phyloP scores from a whole-genome alignment of 2,888 invertebrate genomes.

The Phaonia tiefii region DNA sequence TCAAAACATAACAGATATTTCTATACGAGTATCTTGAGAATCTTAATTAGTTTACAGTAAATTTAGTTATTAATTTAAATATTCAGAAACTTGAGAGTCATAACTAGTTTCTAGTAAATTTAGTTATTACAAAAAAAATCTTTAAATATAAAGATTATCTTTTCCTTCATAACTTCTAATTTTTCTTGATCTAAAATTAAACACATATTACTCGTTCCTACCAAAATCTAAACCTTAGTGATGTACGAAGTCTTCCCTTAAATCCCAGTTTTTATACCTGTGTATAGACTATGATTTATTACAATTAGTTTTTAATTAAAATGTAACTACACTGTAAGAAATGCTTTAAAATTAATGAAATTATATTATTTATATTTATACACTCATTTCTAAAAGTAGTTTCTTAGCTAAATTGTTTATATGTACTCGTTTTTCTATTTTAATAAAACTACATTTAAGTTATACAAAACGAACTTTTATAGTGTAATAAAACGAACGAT shows the following conservation, averaged over 20 bases:
- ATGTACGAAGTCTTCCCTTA: constrained; percentile 61
- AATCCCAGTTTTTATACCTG: constrained; percentile 12
- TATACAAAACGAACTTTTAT: constrained; percentile 18
- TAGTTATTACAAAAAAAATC: too few species aligned
- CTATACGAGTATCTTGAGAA: too few species aligned
- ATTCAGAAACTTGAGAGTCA: too few species aligned
- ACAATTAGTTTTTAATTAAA: not conserved
- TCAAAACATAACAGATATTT: too few species aligned
- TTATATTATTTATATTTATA: constrained; percentile 25
- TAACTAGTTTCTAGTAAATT: too few species aligned
- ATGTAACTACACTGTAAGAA: constrained; percentile 18
- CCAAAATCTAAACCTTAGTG: constrained; percentile 46
- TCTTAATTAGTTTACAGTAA: too few species aligned
- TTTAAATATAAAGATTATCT: too few species aligned
- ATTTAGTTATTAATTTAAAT: too few species aligned
- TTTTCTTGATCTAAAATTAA: too few species aligned
- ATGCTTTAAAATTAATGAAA: constrained; percentile 31
- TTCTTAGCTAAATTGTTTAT: constrained; percentile 63
- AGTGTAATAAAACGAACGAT: not conserved
- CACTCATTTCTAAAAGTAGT: constrained; percentile 30
- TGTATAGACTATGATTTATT: constrained; percentile 19
- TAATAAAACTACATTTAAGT: constrained; percentile 25
- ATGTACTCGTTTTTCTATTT: not conserved
- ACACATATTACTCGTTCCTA: too few species aligned
- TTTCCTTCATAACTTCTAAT: too few species aligned